These are phyloP conservation scores for Euglossa dilemma DNA, from an alignment of 1,140 invertebrate genomes.

Conservation along the genomic window DNA sequence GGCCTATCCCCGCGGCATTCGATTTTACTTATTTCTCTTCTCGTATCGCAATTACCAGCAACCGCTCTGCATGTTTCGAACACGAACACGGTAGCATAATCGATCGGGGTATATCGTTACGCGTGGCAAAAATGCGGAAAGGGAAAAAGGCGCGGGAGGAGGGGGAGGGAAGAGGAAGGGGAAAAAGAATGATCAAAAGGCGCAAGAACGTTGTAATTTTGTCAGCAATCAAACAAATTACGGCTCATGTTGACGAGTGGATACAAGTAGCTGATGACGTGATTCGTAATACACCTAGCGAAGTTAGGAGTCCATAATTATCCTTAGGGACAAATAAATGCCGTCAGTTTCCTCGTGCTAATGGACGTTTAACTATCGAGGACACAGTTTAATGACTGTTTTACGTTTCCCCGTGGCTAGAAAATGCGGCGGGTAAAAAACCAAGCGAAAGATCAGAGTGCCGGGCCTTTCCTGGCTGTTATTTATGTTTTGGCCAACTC, in stretches of 20 bases:
- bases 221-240: slow-evolving; percentile 1
- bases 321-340: background rate
- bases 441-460: background rate
- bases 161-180: too few species aligned
- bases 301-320: slow-evolving; percentile 2
- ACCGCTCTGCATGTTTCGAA: background rate
- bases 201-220: background rate
- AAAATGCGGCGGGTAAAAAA: background rate
- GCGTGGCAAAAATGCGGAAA: background rate
- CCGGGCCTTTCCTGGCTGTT: too few species aligned
- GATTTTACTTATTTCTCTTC: background rate
- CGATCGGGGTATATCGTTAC: background rate
- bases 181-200: background rate
- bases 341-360: background rate
- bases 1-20: background rate
- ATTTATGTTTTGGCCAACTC: background rate
- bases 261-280: background rate
- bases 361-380: background rate
- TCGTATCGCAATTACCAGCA: background rate
- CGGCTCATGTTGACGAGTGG: background rate
- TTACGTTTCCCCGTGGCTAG: background rate
- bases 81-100: background rate
- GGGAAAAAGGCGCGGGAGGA: background rate
- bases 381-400: background rate
- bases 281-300: background rate